Conservation (phyloP, 2,113 vertebrate genomes). For the Cacatua alba region DNA sequence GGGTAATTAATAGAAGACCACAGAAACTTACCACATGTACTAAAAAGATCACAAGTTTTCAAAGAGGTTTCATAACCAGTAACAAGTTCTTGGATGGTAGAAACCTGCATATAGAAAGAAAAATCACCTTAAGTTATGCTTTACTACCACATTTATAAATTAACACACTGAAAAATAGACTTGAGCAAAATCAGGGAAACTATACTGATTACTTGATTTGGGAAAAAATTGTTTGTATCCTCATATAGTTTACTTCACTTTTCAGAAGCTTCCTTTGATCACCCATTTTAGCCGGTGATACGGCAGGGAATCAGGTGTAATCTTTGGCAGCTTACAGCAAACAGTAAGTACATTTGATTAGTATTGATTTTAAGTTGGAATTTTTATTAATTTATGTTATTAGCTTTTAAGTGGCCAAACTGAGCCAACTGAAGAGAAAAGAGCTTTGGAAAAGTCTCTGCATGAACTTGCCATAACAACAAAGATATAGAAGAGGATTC, state of each 20-base stretch:
- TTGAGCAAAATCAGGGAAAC: not conserved
- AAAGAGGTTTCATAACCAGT: conserved; percentile 80
- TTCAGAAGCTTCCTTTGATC: not conserved
- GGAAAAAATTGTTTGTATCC: not conserved
- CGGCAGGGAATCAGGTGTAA: accelerated
- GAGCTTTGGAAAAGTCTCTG: not conserved
- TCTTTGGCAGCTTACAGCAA: not conserved
- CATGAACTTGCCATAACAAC: not conserved
- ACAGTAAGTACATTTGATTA: not conserved
- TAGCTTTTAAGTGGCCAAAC: not conserved
- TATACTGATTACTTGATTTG: not conserved
- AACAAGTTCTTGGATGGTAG: conserved; percentile 80
- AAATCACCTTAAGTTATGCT: not conserved
- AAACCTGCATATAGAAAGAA: conserved; percentile 70
- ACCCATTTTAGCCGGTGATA: not conserved
- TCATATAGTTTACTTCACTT: not conserved
- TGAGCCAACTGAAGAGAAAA: not conserved
- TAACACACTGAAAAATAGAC: not conserved
- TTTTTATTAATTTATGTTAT: not conserved
- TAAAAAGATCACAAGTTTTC: conserved; percentile 78
- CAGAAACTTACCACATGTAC: conserved; percentile 72
- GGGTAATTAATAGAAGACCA: not conserved
- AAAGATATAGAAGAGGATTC: not conserved
- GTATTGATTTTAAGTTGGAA: not conserved
- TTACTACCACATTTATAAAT: not conserved